Percentiles rank a stretch among this genome's conserved stretches.
Conservation (phyloP, 2,113 vertebrate species). For the Rhea americana region DNA sequence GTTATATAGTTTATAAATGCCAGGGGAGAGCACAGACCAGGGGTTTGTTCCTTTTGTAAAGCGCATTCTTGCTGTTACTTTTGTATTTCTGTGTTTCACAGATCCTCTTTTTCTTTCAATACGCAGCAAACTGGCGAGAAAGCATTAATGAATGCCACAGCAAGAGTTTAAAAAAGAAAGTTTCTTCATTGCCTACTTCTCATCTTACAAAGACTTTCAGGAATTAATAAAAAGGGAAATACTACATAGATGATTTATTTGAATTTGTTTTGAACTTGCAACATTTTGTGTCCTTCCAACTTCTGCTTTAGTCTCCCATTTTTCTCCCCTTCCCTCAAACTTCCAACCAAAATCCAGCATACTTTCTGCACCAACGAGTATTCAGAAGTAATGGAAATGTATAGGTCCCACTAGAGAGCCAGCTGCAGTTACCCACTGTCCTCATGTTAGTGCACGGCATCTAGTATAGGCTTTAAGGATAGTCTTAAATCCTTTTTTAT, state of each 20-base stretch:
- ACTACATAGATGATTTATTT: background rate
- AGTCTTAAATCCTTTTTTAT: too few species aligned
- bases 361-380: rapidly evolving
- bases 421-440: rapidly evolving
- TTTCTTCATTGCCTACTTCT: background rate
- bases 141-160: background rate
- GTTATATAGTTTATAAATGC: background rate
- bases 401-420: background rate
- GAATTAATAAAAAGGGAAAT: background rate
- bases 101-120: background rate
- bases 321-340: background rate
- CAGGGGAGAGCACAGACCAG: background rate
- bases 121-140: background rate
- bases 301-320: background rate
- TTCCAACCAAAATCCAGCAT: background rate
- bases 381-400: rapidly evolving
- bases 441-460: rapidly evolving
- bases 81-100: background rate
- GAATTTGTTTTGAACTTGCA: rapidly evolving
- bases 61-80: background rate
- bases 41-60: background rate
- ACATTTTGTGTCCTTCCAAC: background rate
- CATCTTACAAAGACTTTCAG: background rate
- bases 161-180: background rate
- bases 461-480: too few species aligned